These are phyloP conservation scores for Melitaea athalia DNA, from an alignment of 2,888 invertebrate genomes.

Conservation along the genomic window DNA sequence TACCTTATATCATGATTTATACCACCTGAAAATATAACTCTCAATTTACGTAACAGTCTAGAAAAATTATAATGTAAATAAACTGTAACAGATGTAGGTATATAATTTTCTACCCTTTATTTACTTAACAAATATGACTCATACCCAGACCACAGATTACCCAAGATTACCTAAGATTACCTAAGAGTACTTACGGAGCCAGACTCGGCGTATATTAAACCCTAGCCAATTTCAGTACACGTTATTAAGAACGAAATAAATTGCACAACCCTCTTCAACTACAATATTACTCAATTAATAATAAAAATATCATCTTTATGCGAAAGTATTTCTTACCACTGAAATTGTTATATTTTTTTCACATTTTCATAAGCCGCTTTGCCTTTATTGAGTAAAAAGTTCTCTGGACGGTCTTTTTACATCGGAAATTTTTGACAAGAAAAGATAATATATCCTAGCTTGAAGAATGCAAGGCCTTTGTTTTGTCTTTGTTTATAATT, in stretches of 20 bases:
- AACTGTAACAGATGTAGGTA: too few species aligned
- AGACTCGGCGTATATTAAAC: too few species aligned
- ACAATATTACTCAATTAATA: not conserved
- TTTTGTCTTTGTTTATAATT: not conserved
- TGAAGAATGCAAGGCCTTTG: not conserved
- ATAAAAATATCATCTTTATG: not conserved
- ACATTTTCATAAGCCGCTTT: not conserved
- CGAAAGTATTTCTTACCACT: not conserved
- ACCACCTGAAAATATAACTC: too few species aligned
- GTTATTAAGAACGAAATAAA: not conserved
- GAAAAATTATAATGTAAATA: too few species aligned
- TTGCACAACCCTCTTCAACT: not conserved
- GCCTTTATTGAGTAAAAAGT: conserved; percentile 1
- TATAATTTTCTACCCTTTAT: too few species aligned
- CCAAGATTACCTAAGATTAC: too few species aligned
- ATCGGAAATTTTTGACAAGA: not conserved
- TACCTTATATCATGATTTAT: too few species aligned
- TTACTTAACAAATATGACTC: too few species aligned
- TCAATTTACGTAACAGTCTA: too few species aligned
- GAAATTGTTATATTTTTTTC: not conserved
- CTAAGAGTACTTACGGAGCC: too few species aligned
- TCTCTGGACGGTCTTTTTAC: not conserved
- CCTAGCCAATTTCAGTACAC: too few species aligned
- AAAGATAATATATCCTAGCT: not conserved
- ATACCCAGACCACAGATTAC: too few species aligned